Evolutionary conservation across 2,797 vertebrate genomes (phyloP).

Genomic region (Cyclopterus lumpus): DNA sequence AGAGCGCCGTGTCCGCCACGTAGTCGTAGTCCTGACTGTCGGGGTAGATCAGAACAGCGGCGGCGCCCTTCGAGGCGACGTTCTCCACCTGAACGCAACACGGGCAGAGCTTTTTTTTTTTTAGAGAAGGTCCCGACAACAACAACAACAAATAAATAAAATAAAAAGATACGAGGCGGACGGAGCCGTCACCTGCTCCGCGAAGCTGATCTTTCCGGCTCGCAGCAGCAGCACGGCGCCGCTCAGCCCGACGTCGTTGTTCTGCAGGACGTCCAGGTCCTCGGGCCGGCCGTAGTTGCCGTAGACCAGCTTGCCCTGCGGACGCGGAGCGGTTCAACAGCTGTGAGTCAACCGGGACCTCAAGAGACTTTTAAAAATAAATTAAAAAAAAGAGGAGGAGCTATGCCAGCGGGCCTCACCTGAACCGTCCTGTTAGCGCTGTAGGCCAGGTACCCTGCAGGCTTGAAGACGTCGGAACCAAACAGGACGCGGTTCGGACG

Average conservation of each 20-base stretch:
- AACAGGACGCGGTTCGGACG: too few species aligned
- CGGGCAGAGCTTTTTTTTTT: background rate
- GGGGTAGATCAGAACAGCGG: conserved; percentile 90
- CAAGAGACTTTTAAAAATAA: too few species aligned
- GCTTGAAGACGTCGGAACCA: too few species aligned
- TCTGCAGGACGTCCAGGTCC: conserved; percentile 82
- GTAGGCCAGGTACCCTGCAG: too few species aligned
- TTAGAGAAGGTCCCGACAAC: background rate
- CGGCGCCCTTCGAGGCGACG: conserved; percentile 79
- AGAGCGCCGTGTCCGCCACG: conserved; percentile 62
- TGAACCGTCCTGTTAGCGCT: too few species aligned
- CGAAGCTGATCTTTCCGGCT: conserved; percentile 88
- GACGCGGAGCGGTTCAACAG: background rate
- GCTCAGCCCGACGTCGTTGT: conserved; percentile 58
- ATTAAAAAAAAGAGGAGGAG: too few species aligned
- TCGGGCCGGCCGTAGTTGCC: conserved; percentile 86
- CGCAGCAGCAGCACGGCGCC: conserved; percentile 86
- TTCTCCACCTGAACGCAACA: conserved; percentile 87
- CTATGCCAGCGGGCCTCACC: too few species aligned
- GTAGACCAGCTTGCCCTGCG: conserved; percentile 89
- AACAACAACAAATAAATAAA: too few species aligned
- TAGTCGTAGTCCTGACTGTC: conserved; percentile 69
- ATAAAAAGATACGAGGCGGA: too few species aligned
- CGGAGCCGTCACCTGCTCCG: conserved; percentile 88
- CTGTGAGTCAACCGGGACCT: too few species aligned